Conservation (phyloP, 35 echinoderm and acorn worm genomes). For the Lytechinus pictus region DNA sequence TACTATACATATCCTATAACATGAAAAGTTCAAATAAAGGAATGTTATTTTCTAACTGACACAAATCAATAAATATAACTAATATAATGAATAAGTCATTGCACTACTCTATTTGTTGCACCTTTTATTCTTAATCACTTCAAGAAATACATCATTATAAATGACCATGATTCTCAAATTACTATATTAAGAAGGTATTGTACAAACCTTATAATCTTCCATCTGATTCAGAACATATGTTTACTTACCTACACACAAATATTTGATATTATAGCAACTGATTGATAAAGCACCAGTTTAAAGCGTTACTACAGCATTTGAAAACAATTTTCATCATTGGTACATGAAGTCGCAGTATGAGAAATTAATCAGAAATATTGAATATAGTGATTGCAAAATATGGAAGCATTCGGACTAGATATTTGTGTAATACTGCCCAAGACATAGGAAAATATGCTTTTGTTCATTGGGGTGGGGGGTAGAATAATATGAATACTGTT, state of each 20-base stretch:
- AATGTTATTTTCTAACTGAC: background rate
- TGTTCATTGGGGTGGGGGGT: background rate
- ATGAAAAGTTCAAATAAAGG: background rate
- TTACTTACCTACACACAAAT: background rate
- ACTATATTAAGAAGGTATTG: background rate
- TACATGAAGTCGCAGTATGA: background rate
- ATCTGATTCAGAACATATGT: background rate
- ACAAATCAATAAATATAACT: background rate
- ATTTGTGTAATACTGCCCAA: background rate
- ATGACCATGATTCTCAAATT: background rate
- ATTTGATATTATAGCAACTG: background rate
- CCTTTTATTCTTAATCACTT: background rate
- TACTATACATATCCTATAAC: background rate
- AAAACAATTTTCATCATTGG: background rate
- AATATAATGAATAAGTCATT: background rate
- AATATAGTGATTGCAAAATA: background rate
- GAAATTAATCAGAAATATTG: background rate
- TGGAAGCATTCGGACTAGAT: background rate
- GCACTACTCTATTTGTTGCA: background rate
- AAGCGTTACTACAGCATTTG: background rate
- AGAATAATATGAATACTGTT: background rate
- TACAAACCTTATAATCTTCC: background rate
- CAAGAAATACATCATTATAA: background rate
- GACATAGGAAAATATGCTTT: background rate
- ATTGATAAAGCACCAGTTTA: background rate